Base-by-base conservation (phyloP, 2,888 invertebrate species). In the Campoletis raptor region DNA sequence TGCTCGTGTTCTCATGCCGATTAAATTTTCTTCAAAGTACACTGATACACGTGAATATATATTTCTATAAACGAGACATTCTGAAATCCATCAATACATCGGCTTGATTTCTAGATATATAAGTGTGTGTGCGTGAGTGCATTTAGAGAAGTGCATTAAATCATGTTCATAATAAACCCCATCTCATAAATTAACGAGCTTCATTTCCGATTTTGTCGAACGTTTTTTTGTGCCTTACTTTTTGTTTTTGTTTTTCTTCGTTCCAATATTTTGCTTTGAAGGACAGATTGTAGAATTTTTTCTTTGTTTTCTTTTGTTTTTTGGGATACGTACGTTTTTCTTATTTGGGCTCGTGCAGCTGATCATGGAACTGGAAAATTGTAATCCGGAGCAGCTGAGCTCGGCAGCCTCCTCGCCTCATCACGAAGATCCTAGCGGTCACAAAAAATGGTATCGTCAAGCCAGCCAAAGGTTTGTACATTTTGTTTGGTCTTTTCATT, bases 381-480 rank as follows among this genome's bases (percentile, higher is more conserved):
- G 91, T 79, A 90, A 91, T 81, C 88, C 90, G 4, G 91, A 91
- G 83, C 57, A 89, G 77, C 54, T 88, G 69, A n/a, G 80, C 79
- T 67, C 88, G 82, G 72, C 88, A 15, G 18, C 86, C n/a, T 89
- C 90, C 57, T 89, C 90, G 37, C 89, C 86, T 12, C 89, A 93
- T 69, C 92, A 93, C 15, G 93, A 92, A 57, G 93, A 94, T 88
- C 89, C 93, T 1, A 92, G 90, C 84, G 92, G 93, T 52, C 94
- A 94, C 77, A 95, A 94, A 89, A 95, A 95, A 91, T 95, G 95
- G 95, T 95, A 95, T 91, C 94, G 95, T 79, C 95, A 95, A 89
- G 95, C 95, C 45, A 94, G 94, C 88, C 95, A 95, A 91, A 95
- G 95, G 95, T 95, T 90, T 93, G 95, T 93, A 45, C 61, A 54